Percentiles rank a stretch among this genome's conserved stretches.
Evolutionary conservation across 2,797 vertebrate genomes (phyloP).

Genomic region (Trematomus bernacchii): DNA sequence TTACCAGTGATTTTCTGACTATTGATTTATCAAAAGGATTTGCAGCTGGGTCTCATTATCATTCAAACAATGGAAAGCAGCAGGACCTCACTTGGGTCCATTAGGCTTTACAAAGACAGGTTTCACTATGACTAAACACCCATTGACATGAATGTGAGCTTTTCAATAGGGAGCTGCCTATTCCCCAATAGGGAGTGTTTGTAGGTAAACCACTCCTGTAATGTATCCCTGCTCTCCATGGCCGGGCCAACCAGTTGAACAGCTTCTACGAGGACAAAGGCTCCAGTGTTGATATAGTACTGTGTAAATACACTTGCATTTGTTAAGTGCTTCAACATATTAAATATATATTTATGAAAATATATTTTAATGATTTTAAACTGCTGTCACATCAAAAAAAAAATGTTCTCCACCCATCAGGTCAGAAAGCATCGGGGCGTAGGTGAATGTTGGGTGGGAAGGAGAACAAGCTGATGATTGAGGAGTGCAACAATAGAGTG

Average conservation of each 20-base stretch:
- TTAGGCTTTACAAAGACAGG: constrained; percentile 7
- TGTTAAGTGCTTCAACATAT: background rate
- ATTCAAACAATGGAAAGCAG: background rate
- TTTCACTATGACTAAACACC: constrained; percentile 23
- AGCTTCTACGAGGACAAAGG: constrained; percentile 10
- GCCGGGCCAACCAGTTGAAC: constrained; percentile 51
- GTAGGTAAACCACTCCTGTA: constrained; percentile 29
- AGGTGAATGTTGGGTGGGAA: constrained; percentile 43
- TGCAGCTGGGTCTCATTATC: background rate
- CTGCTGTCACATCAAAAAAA: background rate
- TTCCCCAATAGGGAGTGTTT: constrained; percentile 7
- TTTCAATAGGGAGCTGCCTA: constrained; percentile 25
- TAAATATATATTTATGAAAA: background rate
- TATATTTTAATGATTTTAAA: background rate
- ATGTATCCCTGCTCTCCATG: constrained; percentile 11
- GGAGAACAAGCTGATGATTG: constrained; percentile 62
- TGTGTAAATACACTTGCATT: background rate
- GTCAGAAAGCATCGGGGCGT: constrained; percentile 3
- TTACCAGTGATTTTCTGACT: background rate
- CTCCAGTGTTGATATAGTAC: constrained; percentile 1
- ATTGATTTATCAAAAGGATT: background rate
- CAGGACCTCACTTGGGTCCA: background rate
- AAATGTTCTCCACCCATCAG: constrained; percentile 9
- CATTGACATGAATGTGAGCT: constrained; percentile 21
- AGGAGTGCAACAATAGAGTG: constrained; percentile 67